Conservation (phyloP, 2,888 invertebrate genomes). For the Ichneumon xanthorius region DNA sequence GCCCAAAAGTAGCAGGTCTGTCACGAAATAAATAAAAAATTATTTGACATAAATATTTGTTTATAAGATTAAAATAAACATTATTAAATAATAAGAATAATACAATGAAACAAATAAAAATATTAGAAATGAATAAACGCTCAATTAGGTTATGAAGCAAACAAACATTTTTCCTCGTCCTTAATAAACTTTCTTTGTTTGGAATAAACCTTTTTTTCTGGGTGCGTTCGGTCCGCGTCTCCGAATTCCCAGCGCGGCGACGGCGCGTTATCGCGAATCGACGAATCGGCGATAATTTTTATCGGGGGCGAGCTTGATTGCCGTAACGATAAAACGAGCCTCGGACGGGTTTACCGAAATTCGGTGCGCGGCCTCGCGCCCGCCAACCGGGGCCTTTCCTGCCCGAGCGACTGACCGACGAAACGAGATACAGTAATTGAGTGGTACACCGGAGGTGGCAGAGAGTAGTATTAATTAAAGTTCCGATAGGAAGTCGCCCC, state of each 20-base stretch:
- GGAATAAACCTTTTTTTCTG: too few species aligned
- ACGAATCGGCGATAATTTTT: conserved; percentile 18
- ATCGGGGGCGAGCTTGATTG: background rate
- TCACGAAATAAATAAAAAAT: too few species aligned
- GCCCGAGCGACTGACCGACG: conserved; percentile 26
- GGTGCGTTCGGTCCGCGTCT: background rate
- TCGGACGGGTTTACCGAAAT: conserved; percentile 20
- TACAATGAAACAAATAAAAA: too few species aligned
- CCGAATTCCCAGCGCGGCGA: background rate
- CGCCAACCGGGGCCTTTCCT: background rate
- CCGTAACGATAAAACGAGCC: conserved; percentile 28
- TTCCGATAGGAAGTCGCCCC: conserved; percentile 41
- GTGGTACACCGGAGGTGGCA: conserved; percentile 26
- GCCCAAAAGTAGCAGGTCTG: too few species aligned
- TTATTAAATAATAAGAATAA: too few species aligned
- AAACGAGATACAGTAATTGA: conserved; percentile 55
- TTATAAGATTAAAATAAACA: too few species aligned
- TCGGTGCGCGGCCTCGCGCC: background rate
- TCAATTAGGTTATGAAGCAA: too few species aligned
- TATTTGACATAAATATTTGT: too few species aligned
- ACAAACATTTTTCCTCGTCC: too few species aligned
- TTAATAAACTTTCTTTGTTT: too few species aligned
- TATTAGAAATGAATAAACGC: too few species aligned
- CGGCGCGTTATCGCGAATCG: conserved; percentile 7
- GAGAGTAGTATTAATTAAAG: conserved; percentile 47